These are phyloP conservation scores for Drosophila mercatorum DNA, from an alignment of 2,888 invertebrate genomes.

Conservation along the genomic window DNA sequence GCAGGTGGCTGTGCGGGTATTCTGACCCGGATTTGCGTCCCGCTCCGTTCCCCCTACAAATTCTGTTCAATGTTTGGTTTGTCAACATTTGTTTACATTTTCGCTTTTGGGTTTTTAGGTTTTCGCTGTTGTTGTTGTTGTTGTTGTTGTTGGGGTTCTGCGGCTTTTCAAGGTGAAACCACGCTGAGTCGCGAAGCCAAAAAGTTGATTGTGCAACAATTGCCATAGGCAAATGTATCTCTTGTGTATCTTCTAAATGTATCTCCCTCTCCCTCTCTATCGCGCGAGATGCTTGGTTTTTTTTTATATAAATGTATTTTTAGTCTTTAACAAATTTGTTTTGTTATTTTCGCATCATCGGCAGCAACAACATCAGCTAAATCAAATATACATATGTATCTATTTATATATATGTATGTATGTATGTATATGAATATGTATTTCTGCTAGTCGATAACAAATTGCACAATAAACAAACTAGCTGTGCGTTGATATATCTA, in stretches of 20 bases:
- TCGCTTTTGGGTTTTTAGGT: slow-evolving; percentile 24
- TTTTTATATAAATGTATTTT: slow-evolving; percentile 56
- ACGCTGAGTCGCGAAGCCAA: slow-evolving; percentile 20
- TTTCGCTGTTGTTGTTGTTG: not conserved
- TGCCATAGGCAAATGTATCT: slow-evolving; percentile 34
- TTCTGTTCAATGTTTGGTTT: slow-evolving; percentile 41
- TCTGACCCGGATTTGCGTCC: slow-evolving; percentile 25
- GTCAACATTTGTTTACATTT: slow-evolving; percentile 61
- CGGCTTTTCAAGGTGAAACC: slow-evolving; percentile 42
- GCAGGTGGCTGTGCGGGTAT: slow-evolving; percentile 5
- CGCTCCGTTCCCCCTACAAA: not conserved
- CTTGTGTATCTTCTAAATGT: slow-evolving; percentile 34
- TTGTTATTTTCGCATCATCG: slow-evolving; percentile 62
- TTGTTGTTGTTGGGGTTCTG: not conserved
- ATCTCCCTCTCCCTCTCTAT: slow-evolving; percentile 17
- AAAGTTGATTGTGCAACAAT: slow-evolving; percentile 63
- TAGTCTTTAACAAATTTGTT: slow-evolving; percentile 64
- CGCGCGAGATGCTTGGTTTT: slow-evolving; percentile 3
- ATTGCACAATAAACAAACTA: slow-evolving; percentile 55
- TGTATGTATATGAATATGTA: not conserved
- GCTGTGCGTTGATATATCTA: slow-evolving; percentile 26
- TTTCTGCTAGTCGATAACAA: slow-evolving; percentile 37
- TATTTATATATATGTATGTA: not conserved
- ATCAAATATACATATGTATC: slow-evolving; percentile 12
- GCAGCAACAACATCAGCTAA: slow-evolving; percentile 36